Percentiles rank a stretch among this genome's conserved stretches.
phyloP scores from a whole-genome alignment of 2,113 vertebrate genomes.

The Entelurus aequoreus region DNA sequence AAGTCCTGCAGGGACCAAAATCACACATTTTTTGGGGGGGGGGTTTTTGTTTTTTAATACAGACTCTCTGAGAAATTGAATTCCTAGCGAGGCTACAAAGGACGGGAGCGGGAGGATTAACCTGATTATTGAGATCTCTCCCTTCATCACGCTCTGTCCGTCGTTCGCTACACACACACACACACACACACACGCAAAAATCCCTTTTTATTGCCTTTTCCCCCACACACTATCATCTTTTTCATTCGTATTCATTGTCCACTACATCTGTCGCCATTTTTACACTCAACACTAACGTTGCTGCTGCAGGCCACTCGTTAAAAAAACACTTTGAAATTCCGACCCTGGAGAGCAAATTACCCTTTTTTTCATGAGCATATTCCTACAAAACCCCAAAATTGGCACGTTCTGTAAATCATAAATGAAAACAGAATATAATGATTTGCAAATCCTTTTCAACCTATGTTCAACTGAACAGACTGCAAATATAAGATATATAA shows the following conservation, averaged over 20 bases:
- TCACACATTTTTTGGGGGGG: neutral
- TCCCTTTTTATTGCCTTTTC: slow-evolving; percentile 35
- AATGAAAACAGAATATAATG: no score
- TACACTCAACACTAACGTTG: neutral
- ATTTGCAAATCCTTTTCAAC: no score
- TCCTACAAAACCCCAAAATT: no score
- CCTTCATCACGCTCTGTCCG: slow-evolving; percentile 34
- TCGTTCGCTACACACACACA: slow-evolving; percentile 24
- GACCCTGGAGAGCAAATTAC: no score
- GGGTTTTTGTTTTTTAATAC: slow-evolving; percentile 18
- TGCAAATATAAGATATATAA: no score
- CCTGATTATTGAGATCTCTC: slow-evolving; percentile 60
- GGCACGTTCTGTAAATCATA: no score
- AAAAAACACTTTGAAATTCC: no score
- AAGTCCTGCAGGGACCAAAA: slow-evolving; percentile 77
- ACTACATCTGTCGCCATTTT: neutral
- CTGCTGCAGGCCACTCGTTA: no score
- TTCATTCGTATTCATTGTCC: neutral
- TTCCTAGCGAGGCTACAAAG: slow-evolving; percentile 44
- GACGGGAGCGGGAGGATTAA: slow-evolving; percentile 54
- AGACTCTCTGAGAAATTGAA: slow-evolving; percentile 35
- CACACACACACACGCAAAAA: slow-evolving; percentile 16
- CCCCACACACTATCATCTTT: slow-evolving; percentile 7
- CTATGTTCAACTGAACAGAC: no score
- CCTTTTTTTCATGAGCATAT: no score